phyloP scores from a whole-genome alignment of 2,113 vertebrate species.

The Mus pahari region DNA sequence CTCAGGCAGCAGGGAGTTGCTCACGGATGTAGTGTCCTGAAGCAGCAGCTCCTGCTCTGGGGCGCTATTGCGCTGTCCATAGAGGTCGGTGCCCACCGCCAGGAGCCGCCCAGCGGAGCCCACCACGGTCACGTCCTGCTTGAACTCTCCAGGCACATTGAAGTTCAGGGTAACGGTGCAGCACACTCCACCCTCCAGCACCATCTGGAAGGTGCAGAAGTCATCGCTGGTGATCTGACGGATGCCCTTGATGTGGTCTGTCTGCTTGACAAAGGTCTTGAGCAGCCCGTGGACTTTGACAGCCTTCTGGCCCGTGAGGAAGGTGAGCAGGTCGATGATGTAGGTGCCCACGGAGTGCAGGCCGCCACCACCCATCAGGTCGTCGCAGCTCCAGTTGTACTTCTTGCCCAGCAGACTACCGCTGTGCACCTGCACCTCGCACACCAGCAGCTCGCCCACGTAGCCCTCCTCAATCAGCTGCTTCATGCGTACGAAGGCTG shows the following conservation, averaged over 20 bases:
- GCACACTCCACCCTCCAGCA: constrained; percentile 95
- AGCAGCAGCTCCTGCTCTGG: constrained; percentile 92
- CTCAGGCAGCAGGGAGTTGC: constrained; percentile 94
- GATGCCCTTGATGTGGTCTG: constrained; percentile 97
- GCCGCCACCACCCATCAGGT: constrained; percentile 98
- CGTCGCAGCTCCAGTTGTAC: constrained; percentile 99
- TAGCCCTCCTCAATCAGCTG: constrained; percentile 97
- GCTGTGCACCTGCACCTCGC: constrained; percentile 97
- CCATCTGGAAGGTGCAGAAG: constrained; percentile 99
- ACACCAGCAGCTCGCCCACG: constrained; percentile 96
- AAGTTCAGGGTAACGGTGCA: constrained; percentile 99
- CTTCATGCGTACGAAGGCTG: constrained; percentile 97
- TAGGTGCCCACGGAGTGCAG: constrained; percentile 98
- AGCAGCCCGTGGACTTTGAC: constrained; percentile 96
- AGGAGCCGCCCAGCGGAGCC: constrained; percentile 92
- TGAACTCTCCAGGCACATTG: constrained; percentile 97
- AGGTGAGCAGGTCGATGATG: constrained; percentile 98
- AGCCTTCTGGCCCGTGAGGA: constrained; percentile 95
- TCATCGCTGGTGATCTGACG: constrained; percentile 99
- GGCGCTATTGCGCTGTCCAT: constrained; percentile 94
- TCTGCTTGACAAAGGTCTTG: constrained; percentile 99
- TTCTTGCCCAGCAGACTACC: constrained; percentile 98
- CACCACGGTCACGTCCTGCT: constrained; percentile 96
- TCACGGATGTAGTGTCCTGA: constrained; percentile 93
- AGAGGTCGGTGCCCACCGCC: constrained; percentile 94